These are phyloP conservation scores for Neotoxoptera formosana DNA, from an alignment of 1,140 invertebrate species.

Conservation along the genomic window DNA sequence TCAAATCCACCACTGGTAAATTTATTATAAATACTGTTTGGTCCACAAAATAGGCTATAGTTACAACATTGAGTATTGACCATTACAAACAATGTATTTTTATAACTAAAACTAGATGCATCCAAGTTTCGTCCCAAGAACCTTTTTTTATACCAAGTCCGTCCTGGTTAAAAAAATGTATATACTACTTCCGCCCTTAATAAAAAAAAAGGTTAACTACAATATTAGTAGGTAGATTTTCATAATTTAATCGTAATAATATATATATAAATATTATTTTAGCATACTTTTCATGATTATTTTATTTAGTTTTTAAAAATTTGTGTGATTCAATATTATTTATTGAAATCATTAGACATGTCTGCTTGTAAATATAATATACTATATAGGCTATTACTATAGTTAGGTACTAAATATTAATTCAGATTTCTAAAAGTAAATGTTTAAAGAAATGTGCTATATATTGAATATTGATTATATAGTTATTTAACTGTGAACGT, in stretches of 20 bases:
- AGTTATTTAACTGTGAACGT: constrained; percentile 11
- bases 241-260: no score
- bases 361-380: not conserved
- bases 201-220: no score
- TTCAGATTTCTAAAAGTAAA: not conserved
- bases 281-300: no score
- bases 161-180: no score
- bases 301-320: not conserved
- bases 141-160: no score
- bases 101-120: not conserved
- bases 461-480: not conserved
- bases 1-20: no score
- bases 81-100: not conserved
- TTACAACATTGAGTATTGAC: not conserved
- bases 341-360: not conserved
- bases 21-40: not conserved
- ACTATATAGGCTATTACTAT: not conserved
- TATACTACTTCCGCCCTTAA: no score
- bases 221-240: no score
- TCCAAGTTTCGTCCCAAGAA: no score
- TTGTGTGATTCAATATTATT: not conserved
- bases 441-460: not conserved
- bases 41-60: not conserved
- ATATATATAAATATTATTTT: no score
- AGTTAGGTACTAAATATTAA: not conserved